These are phyloP conservation scores for Tuta absoluta DNA, from an alignment of 2,888 invertebrate genomes.

Conservation along the genomic window DNA sequence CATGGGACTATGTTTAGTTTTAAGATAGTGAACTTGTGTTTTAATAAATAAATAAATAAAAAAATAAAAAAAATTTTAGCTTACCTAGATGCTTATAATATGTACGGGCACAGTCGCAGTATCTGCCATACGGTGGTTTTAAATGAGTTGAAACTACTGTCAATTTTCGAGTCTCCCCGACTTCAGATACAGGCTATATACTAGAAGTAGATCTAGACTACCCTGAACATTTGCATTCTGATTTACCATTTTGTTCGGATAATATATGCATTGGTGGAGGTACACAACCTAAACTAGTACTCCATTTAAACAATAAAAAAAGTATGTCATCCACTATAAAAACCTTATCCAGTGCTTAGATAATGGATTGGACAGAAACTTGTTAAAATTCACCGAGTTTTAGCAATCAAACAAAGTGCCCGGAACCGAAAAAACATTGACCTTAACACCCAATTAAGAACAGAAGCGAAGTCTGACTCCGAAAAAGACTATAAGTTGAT, in stretches of 20 bases:
- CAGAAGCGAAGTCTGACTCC: slow-evolving; percentile 4
- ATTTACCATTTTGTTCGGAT: no score
- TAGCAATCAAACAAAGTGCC: slow-evolving; percentile 42
- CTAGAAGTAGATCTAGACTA: no score
- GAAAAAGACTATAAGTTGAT: slow-evolving; percentile 17
- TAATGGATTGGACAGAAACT: slow-evolving; percentile 38
- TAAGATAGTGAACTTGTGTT: no score
- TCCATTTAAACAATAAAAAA: slow-evolving; percentile 24
- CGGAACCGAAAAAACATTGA: slow-evolving; percentile 44
- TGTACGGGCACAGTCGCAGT: slow-evolving; percentile 35
- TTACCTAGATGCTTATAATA: slow-evolving; percentile 46
- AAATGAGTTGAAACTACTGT: no score
- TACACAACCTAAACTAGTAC: no score
- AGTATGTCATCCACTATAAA: slow-evolving; percentile 45
- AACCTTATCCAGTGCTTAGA: slow-evolving; percentile 42
- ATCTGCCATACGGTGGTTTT: no score
- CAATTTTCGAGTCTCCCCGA: no score
- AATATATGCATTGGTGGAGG: no score
- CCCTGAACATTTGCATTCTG: no score
- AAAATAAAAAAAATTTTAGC: slow-evolving; percentile 39
- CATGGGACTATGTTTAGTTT: no score
- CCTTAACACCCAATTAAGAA: slow-evolving; percentile 25
- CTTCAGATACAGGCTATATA: no score
- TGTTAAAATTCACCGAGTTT: slow-evolving; percentile 43
- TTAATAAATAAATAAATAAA: no score